A percentile compares a stretch with the other conserved stretches of the same genome.
phyloP scores from a whole-genome alignment of 2,113 vertebrate genomes.

The Coreoperca whiteheadi region DNA sequence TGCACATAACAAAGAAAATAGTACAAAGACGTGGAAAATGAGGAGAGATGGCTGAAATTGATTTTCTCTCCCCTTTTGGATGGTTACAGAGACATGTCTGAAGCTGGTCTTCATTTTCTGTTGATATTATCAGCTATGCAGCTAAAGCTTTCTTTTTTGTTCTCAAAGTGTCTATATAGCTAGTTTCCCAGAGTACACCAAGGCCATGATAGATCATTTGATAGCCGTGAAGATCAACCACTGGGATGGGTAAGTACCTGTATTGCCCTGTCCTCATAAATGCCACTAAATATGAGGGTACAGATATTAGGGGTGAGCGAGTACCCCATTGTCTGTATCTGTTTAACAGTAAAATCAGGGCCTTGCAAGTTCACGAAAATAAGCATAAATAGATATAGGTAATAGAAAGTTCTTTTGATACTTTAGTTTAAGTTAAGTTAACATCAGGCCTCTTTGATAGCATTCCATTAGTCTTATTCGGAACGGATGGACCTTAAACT shows the following conservation, averaged over 20 bases:
- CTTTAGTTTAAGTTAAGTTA: too few species aligned
- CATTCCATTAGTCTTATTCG: too few species aligned
- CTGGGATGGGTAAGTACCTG: slow-evolving; percentile 89
- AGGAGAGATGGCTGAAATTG: not conserved
- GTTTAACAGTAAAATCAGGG: too few species aligned
- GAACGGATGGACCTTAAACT: too few species aligned
- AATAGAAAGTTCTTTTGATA: too few species aligned
- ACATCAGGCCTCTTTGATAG: too few species aligned
- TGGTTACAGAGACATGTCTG: not conserved
- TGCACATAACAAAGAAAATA: not conserved
- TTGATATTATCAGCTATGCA: not conserved
- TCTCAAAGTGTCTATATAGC: slow-evolving; percentile 89
- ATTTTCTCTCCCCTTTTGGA: not conserved
- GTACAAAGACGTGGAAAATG: not conserved
- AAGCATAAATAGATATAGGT: too few species aligned
- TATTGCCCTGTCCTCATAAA: not conserved
- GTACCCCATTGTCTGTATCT: too few species aligned
- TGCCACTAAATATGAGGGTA: not conserved
- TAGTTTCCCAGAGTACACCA: slow-evolving; percentile 93
- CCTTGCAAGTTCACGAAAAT: too few species aligned
- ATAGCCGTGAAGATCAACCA: slow-evolving; percentile 92
- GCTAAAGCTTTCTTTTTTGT: slow-evolving; percentile 1
- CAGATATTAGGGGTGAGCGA: too few species aligned
- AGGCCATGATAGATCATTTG: slow-evolving; percentile 93
- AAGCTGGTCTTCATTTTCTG: not conserved